Conservation (phyloP, 2,888 invertebrate genomes). For the Lepidochitona cinerea region DNA sequence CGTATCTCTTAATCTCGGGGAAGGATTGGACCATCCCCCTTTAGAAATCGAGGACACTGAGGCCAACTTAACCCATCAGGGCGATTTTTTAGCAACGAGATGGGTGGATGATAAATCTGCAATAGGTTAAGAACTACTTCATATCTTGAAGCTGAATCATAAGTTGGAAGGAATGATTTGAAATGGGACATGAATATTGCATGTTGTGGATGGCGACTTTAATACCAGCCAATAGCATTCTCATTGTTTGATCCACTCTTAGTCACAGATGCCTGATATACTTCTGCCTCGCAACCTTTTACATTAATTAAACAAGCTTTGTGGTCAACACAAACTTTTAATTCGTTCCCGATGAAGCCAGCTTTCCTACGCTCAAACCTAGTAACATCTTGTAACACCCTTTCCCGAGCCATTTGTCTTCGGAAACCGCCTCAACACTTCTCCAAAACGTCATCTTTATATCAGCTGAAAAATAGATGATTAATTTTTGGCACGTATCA, state of each 20-base stretch:
- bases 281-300: conserved; percentile 7
- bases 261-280: conserved; percentile 1
- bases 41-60: too few relatives aligned
- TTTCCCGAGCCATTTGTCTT: too few relatives aligned
- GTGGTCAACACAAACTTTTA: background rate
- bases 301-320: conserved; percentile 5
- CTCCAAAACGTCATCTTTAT: background rate
- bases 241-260: background rate
- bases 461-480: background rate
- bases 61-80: background rate
- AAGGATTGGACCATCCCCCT: too few relatives aligned
- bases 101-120: background rate
- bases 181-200: conserved; percentile 6
- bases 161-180: conserved; percentile 1
- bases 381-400: too few relatives aligned
- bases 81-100: background rate
- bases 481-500: too few relatives aligned
- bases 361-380: too few relatives aligned
- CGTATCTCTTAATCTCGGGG: too few relatives aligned
- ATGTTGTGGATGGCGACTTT: background rate
- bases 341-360: background rate
- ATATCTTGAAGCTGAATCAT: conserved; percentile 2
- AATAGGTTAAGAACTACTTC: conserved; percentile 4
- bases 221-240: background rate
- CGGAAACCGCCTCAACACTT: too few relatives aligned